Evolutionary conservation across 1,140 invertebrate genomes (phyloP).

Genomic region (Caenorhabditis brenneri): DNA sequence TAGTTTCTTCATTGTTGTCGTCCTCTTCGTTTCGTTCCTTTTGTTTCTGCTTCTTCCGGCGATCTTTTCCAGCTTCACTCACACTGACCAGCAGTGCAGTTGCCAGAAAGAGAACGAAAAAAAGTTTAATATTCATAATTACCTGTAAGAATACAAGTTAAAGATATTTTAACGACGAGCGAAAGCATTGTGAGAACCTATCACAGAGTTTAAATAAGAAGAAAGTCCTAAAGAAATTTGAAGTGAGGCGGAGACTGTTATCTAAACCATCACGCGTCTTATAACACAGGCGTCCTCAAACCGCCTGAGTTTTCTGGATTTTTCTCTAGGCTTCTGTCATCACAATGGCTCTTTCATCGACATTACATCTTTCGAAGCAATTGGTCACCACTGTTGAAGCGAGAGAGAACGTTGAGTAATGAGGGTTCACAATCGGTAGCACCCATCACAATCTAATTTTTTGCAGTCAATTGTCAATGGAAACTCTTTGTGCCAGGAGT

Average conservation of each 20-base stretch:
- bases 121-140: neutral
- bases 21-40: neutral
- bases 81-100: neutral
- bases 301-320: neutral
- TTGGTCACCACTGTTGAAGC: neutral
- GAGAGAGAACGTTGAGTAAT: constrained; percentile 1
- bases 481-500: neutral
- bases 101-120: neutral
- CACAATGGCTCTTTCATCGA: neutral
- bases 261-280: neutral
- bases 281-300: neutral
- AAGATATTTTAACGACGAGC: too few species aligned
- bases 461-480: neutral
- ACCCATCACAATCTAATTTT: neutral
- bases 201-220: too few species aligned
- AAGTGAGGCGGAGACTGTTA: constrained; percentile 22
- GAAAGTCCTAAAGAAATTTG: neutral
- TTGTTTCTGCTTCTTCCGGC: neutral
- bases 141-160: neutral
- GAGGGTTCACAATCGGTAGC: neutral
- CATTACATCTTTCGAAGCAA: neutral
- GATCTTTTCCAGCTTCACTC: constrained; percentile 6
- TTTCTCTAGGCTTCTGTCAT: neutral
- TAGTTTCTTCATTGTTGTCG: neutral
- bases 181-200: too few species aligned